Evolutionary conservation across 2,113 vertebrate genomes (phyloP).

Genomic region (Turdus rufiventris): DNA sequence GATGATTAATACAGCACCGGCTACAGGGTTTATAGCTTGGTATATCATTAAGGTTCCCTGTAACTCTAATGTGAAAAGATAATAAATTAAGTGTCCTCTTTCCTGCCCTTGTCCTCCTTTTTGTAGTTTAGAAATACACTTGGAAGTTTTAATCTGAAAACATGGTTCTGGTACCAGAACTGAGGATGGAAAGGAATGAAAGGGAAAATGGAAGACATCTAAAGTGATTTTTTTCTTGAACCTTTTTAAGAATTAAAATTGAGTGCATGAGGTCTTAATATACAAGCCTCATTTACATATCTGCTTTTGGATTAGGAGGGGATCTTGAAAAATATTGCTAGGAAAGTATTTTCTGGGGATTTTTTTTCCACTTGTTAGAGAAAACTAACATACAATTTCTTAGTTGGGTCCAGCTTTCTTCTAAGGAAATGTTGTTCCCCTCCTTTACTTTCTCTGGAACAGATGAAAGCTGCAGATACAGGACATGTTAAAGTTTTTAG

Average conservation of each 20-base stretch:
- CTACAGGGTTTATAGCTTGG: conserved; percentile 30
- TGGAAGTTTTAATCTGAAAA: conserved; percentile 41
- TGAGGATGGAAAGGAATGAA: background rate
- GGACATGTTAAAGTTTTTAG: background rate
- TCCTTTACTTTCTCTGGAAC: background rate
- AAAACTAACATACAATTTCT: background rate
- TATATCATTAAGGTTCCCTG: conserved; percentile 41
- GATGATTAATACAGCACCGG: conserved; percentile 39
- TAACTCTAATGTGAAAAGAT: conserved; percentile 46
- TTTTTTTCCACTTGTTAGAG: fast-evolving
- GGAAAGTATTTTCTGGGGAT: background rate
- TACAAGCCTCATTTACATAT: conserved; percentile 24
- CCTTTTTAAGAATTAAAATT: conserved; percentile 31
- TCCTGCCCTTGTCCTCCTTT: conserved; percentile 61
- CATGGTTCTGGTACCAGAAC: background rate
- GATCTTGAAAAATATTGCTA: background rate
- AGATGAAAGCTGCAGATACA: background rate
- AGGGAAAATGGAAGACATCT: background rate
- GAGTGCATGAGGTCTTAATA: background rate
- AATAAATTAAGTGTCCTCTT: conserved; percentile 50
- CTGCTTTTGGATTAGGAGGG: background rate
- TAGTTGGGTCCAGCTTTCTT: background rate
- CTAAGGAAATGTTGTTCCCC: background rate
- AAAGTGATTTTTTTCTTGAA: background rate
- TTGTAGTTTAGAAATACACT: conserved; percentile 2